A percentile compares a stretch with the other conserved stretches of the same genome.
These are phyloP conservation scores for Lepisosteus osseus DNA, from an alignment of 2,113 vertebrate genomes.

Conservation along the genomic window DNA sequence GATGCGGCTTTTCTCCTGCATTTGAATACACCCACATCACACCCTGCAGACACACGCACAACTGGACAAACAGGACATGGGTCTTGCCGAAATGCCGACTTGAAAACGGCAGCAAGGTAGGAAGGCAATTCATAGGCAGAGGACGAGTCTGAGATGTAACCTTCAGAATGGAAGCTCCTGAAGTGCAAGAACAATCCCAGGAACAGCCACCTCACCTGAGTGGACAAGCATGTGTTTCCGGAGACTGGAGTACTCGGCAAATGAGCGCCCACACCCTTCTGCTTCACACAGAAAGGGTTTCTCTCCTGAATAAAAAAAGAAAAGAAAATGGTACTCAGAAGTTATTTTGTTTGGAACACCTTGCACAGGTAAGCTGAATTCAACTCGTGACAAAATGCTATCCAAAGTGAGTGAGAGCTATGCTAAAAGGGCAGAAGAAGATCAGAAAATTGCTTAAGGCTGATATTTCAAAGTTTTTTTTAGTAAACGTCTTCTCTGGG, in stretches of 20 bases:
- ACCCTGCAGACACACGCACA: not conserved
- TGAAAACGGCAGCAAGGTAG: too few relatives aligned
- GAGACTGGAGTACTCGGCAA: constrained; percentile 96
- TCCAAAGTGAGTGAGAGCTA: too few relatives aligned
- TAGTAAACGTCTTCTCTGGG: too few relatives aligned
- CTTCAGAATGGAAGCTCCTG: not conserved
- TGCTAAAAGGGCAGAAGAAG: not conserved
- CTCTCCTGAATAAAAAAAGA: constrained; percentile 70
- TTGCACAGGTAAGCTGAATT: too few relatives aligned
- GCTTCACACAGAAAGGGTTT: constrained; percentile 94
- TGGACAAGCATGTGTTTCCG: constrained; percentile 97
- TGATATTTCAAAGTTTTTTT: too few relatives aligned
- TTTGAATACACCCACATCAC: not conserved
- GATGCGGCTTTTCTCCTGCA: constrained; percentile 92
- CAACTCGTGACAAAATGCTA: too few relatives aligned
- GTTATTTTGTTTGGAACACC: too few relatives aligned
- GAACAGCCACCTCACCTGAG: constrained; percentile 73
- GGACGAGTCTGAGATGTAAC: not conserved
- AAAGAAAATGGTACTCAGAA: not conserved
- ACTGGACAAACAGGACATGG: too few relatives aligned
- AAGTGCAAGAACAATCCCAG: not conserved
- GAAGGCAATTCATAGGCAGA: not conserved
- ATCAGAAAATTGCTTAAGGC: too few relatives aligned
- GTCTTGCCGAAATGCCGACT: too few relatives aligned
- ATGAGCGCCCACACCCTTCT: constrained; percentile 91